A percentile compares a stretch with the other conserved stretches of the same genome.
Conservation (phyloP, 2,113 vertebrate genomes). For the Nyctereutes procyonoides region DNA sequence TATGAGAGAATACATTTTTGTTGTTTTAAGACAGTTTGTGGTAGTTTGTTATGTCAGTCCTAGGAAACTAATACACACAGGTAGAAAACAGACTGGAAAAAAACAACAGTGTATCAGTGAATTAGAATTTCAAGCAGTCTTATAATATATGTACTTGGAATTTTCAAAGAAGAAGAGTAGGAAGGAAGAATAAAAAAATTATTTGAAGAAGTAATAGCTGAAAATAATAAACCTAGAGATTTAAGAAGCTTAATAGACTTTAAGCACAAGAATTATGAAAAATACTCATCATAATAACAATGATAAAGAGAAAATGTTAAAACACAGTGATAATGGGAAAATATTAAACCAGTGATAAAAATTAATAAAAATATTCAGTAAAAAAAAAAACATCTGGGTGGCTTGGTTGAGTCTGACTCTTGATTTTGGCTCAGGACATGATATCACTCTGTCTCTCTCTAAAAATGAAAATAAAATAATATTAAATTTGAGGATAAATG, state of each 20-base stretch:
- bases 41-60: background rate
- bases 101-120: background rate
- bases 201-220: background rate
- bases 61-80: background rate
- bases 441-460: background rate
- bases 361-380: constrained; percentile 7
- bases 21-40: background rate
- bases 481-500: background rate
- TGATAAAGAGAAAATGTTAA: background rate
- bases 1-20: background rate
- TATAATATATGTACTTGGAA: background rate
- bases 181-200: background rate
- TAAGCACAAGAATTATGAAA: background rate
- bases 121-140: background rate
- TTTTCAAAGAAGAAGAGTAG: background rate
- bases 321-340: background rate
- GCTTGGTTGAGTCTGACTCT: background rate
- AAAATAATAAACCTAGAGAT: background rate
- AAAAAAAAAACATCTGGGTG: background rate
- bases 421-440: background rate
- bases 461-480: background rate
- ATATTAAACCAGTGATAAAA: background rate
- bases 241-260: background rate
- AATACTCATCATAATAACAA: background rate
- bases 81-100: background rate